Conservation (phyloP, 2,113 vertebrate genomes). For the Dipodomys spectabilis region DNA sequence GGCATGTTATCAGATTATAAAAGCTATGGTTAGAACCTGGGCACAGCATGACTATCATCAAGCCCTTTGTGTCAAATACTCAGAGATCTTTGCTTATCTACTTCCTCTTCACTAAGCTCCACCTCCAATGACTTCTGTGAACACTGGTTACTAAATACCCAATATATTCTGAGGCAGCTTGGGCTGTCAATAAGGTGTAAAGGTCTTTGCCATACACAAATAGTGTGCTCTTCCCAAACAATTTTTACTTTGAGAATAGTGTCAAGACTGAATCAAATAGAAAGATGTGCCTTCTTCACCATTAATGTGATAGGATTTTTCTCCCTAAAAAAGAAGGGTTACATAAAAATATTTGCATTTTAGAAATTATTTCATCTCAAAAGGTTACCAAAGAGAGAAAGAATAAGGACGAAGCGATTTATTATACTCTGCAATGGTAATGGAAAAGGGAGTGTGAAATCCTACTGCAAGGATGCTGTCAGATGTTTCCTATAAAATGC, state of each 20-base stretch:
- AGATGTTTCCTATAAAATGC: neutral
- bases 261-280: neutral
- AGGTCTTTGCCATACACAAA: neutral
- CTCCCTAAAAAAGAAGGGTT: neutral
- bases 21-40: neutral
- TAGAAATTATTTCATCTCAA: constrained; percentile 9
- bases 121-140: neutral
- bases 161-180: neutral
- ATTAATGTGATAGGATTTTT: neutral
- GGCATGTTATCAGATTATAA: neutral
- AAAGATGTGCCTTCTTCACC: neutral
- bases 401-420: neutral
- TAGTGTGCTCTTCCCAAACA: neutral
- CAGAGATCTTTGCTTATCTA: neutral
- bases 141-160: neutral
- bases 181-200: neutral
- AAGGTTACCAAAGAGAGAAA: neutral
- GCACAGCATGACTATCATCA: neutral
- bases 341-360: constrained; percentile 34
- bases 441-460: neutral
- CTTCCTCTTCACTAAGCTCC: neutral
- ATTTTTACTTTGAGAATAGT: neutral
- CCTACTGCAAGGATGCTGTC: neutral
- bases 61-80: neutral
- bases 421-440: neutral